Conservation (phyloP, 2,797 vertebrate species). For the Pipistrellus nathusii region DNA sequence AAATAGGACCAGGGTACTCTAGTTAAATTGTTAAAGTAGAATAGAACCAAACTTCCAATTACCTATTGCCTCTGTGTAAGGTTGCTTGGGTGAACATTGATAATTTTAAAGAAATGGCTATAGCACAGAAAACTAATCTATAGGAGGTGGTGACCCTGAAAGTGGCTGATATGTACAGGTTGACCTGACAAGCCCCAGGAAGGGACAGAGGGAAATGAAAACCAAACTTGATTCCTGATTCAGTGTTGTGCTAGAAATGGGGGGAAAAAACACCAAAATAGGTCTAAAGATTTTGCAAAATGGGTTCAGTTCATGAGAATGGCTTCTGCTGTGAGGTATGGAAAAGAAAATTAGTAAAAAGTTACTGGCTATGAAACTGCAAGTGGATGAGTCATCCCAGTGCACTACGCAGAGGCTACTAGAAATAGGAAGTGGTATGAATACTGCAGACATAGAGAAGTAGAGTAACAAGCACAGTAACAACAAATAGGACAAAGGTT, state of each 20-base stretch:
- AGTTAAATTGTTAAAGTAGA: slow-evolving; percentile 32
- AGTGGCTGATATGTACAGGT: background rate
- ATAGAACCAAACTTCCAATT: background rate
- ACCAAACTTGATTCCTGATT: background rate
- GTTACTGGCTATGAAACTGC: background rate
- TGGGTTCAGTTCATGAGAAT: background rate
- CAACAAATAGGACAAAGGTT: background rate
- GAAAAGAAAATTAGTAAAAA: slow-evolving; percentile 5
- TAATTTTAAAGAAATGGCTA: background rate
- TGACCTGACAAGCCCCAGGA: background rate
- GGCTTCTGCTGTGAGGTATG: background rate
- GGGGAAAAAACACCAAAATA: background rate
- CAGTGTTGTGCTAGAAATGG: background rate
- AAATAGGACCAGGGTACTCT: background rate
- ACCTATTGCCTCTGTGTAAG: background rate
- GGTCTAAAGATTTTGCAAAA: background rate
- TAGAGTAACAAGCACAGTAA: background rate
- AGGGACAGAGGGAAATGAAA: background rate
- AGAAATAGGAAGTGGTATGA: background rate
- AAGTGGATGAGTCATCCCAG: background rate
- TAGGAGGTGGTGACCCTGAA: background rate
- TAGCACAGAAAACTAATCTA: background rate
- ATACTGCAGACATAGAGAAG: background rate
- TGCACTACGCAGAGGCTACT: background rate
- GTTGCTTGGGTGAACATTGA: background rate